Evolutionary conservation across 2,797 vertebrate species (phyloP).

Genomic region (Enoplosus armatus): DNA sequence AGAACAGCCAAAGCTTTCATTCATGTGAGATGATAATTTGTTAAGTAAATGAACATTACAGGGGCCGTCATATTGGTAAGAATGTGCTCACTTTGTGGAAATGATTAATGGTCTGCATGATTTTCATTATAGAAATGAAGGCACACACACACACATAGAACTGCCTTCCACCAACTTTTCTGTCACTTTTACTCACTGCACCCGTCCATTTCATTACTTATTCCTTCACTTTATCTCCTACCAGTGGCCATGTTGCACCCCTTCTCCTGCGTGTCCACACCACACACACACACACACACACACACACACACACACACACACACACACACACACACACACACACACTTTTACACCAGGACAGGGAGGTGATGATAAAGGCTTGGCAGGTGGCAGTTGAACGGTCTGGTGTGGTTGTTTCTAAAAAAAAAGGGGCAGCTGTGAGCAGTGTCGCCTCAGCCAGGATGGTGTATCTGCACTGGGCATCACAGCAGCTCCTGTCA

Average conservation of each 20-base stretch:
- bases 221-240: conserved; percentile 38
- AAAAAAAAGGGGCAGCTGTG: conserved; percentile 52
- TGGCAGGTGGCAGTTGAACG: conserved; percentile 78
- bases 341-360: conserved; percentile 23
- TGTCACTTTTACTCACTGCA: not conserved
- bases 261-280: conserved; percentile 4
- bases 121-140: conserved; percentile 43
- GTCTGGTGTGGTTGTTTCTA: conserved; percentile 63
- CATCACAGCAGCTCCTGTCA: conserved; percentile 61
- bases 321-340: conserved; percentile 7
- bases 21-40: conserved; percentile 35
- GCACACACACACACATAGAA: not conserved
- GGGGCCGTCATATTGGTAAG: not conserved
- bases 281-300: conserved; percentile 6
- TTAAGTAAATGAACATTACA: conserved; percentile 44
- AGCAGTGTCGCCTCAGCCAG: not conserved
- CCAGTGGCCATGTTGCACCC: conserved; percentile 10
- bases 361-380: conserved; percentile 69
- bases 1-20: conserved; percentile 19
- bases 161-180: not conserved
- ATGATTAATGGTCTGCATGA: conserved; percentile 7
- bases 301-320: conserved; percentile 3
- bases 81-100: conserved; percentile 19
- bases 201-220: not conserved
- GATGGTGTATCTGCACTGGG: conserved; percentile 49